Evolutionary conservation across 2,113 vertebrate genomes (phyloP), one percentile per base, ranked within the genome.

Genomic region (Hydropotes inermis): DNA sequence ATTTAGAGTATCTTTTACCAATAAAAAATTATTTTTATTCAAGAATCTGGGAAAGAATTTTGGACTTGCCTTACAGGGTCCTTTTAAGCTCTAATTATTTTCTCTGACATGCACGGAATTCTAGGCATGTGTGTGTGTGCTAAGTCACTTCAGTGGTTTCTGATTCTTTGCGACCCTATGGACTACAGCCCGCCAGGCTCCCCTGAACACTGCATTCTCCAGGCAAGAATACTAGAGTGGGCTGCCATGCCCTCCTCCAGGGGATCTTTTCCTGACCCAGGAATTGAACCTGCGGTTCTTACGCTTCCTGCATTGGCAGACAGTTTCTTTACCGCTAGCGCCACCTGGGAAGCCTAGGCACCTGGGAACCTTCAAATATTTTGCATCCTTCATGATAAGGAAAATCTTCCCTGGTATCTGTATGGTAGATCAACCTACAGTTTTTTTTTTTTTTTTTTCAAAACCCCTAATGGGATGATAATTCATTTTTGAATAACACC

Each of bases 1-100:
- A 87, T 60, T 78, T 87, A 97, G 78, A 89, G 23, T 91, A 94
- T 36, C 28, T 89, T 95, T 93, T 36, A 89, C 19, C 79, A 92
- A 83, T 70, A 94, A 85, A 50, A 50, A 50, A 50, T 50, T 50
- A 50, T 2, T 14, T 50, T 50, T 50, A 87, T 52, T 90, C 57
- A 84, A 87, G 27, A 76, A 91, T 91, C 54, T 93, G 27, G 55
- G 30, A 83, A 87, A 87, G 47, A 91, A 87, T 21, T 19, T 45
- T 79, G 19, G 5, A 28, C 7, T 61, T 93, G n/a, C 7, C n/a
- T 96, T 81, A 54, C 13, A 12, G 10, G 6, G 8, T 64, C 15
- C 21, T 91, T 85, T 81, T n/a, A 87, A 87, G 52, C 10, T 89
- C 52, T 79, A 79, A 64, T 84, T 78, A 50, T 92, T 97, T 95